Evolutionary conservation across 2,113 vertebrate genomes (phyloP).

Genomic region (Ahaetulla prasina): DNA sequence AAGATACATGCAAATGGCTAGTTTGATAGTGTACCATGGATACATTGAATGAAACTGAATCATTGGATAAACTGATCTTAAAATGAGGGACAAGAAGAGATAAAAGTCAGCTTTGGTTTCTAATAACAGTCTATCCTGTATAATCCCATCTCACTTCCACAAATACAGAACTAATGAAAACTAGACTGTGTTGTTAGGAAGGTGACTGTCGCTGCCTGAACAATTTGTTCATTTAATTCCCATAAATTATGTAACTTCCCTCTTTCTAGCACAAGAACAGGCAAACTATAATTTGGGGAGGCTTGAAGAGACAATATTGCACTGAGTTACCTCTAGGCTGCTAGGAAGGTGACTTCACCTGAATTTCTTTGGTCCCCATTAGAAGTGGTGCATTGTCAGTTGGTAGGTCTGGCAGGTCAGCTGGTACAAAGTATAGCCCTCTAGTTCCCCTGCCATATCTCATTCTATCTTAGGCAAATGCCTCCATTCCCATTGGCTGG

Average conservation of each 20-base stretch:
- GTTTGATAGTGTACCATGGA: not conserved
- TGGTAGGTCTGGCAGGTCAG: not conserved
- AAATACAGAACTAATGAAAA: not conserved
- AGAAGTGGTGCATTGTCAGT: not conserved
- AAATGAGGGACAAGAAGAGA: not conserved
- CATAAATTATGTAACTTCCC: not conserved
- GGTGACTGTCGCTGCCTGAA: not conserved
- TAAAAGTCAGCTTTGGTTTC: not conserved
- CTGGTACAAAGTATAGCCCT: not conserved
- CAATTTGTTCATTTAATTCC: not conserved
- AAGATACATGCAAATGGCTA: not conserved
- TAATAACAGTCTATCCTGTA: not conserved
- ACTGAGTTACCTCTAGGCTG: not conserved
- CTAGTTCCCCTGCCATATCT: not conserved
- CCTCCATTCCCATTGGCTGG: not conserved
- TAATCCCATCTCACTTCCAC: not conserved
- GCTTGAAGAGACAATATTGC: not conserved
- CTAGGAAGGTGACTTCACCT: not conserved
- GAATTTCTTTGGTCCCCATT: not conserved
- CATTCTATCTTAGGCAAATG: not conserved
- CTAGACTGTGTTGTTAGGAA: not conserved
- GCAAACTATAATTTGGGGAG: not conserved
- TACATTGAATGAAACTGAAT: not conserved
- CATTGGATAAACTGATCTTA: not conserved
- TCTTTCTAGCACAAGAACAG: not conserved